Base-by-base conservation (phyloP, 2,797 vertebrate species). In the Enoplosus armatus region DNA sequence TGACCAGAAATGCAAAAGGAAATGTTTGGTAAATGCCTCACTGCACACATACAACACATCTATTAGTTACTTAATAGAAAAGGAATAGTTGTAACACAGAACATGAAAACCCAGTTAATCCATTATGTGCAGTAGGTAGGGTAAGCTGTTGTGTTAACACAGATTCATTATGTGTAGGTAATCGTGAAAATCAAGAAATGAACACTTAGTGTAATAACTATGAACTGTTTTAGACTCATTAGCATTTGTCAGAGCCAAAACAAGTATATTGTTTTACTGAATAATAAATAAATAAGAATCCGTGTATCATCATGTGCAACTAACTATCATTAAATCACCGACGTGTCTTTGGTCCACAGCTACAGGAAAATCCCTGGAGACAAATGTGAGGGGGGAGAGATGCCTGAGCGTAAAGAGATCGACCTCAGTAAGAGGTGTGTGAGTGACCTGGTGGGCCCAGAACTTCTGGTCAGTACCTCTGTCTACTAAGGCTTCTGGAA, bases 331-430 rank as follows among this genome's bases (percentile, higher is more conserved):
- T 20, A 79, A 15, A 18, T 65, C 7, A 45, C 18, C 6, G 5
- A 18, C 61, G 41, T 72, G 59, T 56, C 54, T 68, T 66, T 69
- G 61, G 5, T 89, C 71, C 51, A 39, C 91, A 99, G 98, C 55
- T 99, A 99, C 67, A 96, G 98, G 82, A 99, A 97, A 86, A 98
- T 99, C 90, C 97, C 98, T 0, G 98, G 98, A 75, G 98, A 99
- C 87, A 97, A 95, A 87, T 99, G 98, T 89, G 89, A 92, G 9
- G 96, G 96, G 11, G 98, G 98, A 6, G 18, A 86, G 37, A 94
- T 89, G 75, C 96, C 96, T 0, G 72, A 86, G 56, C 93, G 98
- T 37, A 90, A 95, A 88, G 95, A 95, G 87, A 96, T 94, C 0
- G 97, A 98, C 90, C 94, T 99, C 89, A 97, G 97, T 70, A 93